Evolutionary conservation across 2,888 invertebrate genomes (phyloP).

Genomic region (Ceriagrion tenellum): DNA sequence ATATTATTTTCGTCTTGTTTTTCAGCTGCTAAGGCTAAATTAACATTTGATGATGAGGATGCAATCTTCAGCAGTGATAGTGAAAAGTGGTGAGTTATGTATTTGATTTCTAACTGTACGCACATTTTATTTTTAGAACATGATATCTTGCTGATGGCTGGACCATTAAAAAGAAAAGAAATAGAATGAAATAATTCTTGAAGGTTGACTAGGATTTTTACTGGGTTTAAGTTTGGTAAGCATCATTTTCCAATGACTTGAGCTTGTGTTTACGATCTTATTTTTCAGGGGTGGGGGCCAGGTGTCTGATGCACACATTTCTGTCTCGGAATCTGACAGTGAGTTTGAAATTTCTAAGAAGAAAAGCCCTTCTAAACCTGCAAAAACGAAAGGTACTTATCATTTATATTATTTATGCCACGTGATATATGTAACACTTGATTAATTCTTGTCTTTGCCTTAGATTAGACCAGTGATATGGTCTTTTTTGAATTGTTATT

Average conservation of each 20-base stretch:
- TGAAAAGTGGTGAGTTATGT: conserved; percentile 32
- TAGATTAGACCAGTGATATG: too few species aligned
- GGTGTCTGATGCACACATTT: conserved; percentile 69
- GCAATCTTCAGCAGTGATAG: conserved; percentile 21
- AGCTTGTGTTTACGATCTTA: neutral
- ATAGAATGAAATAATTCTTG: too few species aligned
- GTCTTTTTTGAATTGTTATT: too few species aligned
- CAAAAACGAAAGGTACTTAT: neutral
- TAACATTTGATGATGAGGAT: conserved; percentile 71
- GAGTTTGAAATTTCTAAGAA: conserved; percentile 70
- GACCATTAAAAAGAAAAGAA: too few species aligned
- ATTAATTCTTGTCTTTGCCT: too few species aligned
- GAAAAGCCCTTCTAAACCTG: conserved; percentile 69
- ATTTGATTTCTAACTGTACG: too few species aligned
- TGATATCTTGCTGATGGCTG: too few species aligned
- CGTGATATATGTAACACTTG: too few species aligned
- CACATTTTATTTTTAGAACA: too few species aligned
- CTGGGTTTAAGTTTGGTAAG: neutral
- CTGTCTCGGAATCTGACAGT: conserved; percentile 72
- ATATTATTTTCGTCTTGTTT: neutral
- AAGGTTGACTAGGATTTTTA: too few species aligned
- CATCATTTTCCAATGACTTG: neutral
- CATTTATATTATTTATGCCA: neutral
- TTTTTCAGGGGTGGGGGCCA: conserved; percentile 30
- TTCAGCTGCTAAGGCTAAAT: conserved; percentile 72